Evolutionary conservation across 2,888 invertebrate species (phyloP).

Genomic region (Xiphydria camelus): DNA sequence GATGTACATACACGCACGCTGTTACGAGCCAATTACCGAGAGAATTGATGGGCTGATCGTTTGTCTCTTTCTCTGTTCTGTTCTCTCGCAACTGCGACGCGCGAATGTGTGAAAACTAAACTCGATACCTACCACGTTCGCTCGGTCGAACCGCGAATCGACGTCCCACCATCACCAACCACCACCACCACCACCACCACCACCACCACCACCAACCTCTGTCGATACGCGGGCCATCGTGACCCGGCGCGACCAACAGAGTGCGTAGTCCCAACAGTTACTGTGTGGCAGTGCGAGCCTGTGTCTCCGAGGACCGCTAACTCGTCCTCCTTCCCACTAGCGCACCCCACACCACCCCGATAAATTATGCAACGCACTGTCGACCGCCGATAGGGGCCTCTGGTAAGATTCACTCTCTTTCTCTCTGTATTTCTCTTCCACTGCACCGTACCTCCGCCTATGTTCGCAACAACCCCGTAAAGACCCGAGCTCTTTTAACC

Average conservation of each 20-base stretch:
- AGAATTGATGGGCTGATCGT: too few relatives aligned
- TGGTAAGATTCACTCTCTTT: slow-evolving; percentile 49
- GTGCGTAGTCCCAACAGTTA: slow-evolving; percentile 57
- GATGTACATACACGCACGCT: too few relatives aligned
- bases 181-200: slow-evolving; percentile 33
- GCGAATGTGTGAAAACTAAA: too few relatives aligned
- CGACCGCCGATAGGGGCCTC: slow-evolving; percentile 49
- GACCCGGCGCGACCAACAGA: slow-evolving; percentile 43
- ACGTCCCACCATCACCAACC: slow-evolving; percentile 25
- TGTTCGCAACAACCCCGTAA: too few relatives aligned
- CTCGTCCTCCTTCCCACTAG: slow-evolving; percentile 56
- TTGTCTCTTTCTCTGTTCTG: too few relatives aligned
- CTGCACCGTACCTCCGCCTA: neutral
- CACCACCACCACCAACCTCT: slow-evolving; percentile 38
- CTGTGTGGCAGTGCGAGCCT: slow-evolving; percentile 58
- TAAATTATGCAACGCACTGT: slow-evolving; percentile 54
- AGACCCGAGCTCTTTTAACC: too few relatives aligned
- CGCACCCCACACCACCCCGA: slow-evolving; percentile 57
- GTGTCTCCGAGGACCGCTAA: slow-evolving; percentile 58
- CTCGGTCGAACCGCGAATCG: slow-evolving; percentile 47
- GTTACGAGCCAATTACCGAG: too few relatives aligned
- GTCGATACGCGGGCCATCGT: slow-evolving; percentile 21
- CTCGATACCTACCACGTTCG: too few relatives aligned
- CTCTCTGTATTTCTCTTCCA: slow-evolving; percentile 21
- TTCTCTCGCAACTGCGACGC: too few relatives aligned